Base-by-base conservation (phyloP, 2,113 vertebrate genomes). In the Seriola dumerili region DNA sequence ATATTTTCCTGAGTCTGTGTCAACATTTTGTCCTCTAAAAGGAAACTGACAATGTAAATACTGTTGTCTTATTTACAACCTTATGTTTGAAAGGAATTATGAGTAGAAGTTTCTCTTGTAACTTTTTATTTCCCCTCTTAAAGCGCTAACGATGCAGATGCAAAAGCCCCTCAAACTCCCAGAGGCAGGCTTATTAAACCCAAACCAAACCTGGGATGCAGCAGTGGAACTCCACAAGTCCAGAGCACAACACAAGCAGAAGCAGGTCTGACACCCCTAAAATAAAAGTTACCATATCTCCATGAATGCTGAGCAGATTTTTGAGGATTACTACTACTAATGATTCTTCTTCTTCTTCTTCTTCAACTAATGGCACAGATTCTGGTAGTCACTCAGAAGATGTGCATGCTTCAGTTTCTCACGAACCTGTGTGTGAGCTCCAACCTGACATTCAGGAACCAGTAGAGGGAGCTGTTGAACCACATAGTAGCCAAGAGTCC, bases 171-270 rank as follows among this genome's bases (percentile, higher is more conserved):
- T 16, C 84, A 21, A 38, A n/a, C 29, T 65, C 77, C 83, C 8
- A 88, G 91, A 75, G 75, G 68, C 17, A 84, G 91, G 0, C 88
- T 90, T 3, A 75, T 92, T 23, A 92, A 84, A 88, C 94, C 88
- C 34, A 93, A 83, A 84, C 94, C 94, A n/a, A 93, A 91, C 59
- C 78, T 95, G 25, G 34, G 57, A 9, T 38, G 1, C 52, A 72
- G 77, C 69, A 42, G 58, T n/a, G 34, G 17, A 8, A 52, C 62
- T 63, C 25, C 23, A 29, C 76, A 78, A 65, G 54, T 19, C 40
- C 68, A 78, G 40, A 46, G 36, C 1, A 42, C 29, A 54, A 19
- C 44, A n/a, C 58, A 62, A 48, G 25, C 42, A 34, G 40, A 62
- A 32, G 3, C 79, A 88, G 91, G 91, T 92, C 50, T 64, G 81